Conservation (phyloP, 2,888 invertebrate species). For the Ochlodes sylvanus region DNA sequence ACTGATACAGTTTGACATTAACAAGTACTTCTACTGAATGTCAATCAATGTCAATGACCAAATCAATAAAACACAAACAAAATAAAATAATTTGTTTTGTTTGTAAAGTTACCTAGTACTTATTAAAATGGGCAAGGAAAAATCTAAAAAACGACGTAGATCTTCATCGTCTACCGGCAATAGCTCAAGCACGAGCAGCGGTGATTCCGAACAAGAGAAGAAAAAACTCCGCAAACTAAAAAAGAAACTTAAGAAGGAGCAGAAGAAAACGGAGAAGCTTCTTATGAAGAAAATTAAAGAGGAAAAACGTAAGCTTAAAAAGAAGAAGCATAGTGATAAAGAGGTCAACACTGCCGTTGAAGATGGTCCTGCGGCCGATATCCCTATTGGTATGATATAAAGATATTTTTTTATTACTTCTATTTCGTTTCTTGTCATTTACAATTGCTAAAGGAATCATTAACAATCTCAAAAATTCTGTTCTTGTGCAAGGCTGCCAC, state of each 20-base stretch:
- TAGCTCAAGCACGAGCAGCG: conserved; percentile 69
- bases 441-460: no score
- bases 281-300: conserved; percentile 82
- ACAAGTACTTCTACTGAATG: no score
- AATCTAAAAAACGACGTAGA: conserved; percentile 67
- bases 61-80: not conserved
- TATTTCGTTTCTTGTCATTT: no score
- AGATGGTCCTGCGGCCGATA: conserved; percentile 64
- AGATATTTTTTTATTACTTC: no score
- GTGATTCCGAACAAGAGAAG: conserved; percentile 77
- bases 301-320: conserved; percentile 71
- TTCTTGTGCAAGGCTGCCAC: no score
- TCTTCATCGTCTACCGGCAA: conserved; percentile 52
- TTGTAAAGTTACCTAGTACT: not conserved
- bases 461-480: no score
- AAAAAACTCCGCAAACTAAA: conserved; percentile 82
- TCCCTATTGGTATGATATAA: conserved; percentile 67
- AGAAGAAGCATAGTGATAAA: conserved; percentile 55
- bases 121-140: conserved; percentile 69
- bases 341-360: conserved; percentile 54
- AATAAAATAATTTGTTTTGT: not conserved
- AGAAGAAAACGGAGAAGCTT: conserved; percentile 80
- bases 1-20: no score
- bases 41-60: not conserved
- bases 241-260: conserved; percentile 83